Evolutionary conservation across 1,140 invertebrate genomes (phyloP).

Genomic region (Microplitis demolitor): DNA sequence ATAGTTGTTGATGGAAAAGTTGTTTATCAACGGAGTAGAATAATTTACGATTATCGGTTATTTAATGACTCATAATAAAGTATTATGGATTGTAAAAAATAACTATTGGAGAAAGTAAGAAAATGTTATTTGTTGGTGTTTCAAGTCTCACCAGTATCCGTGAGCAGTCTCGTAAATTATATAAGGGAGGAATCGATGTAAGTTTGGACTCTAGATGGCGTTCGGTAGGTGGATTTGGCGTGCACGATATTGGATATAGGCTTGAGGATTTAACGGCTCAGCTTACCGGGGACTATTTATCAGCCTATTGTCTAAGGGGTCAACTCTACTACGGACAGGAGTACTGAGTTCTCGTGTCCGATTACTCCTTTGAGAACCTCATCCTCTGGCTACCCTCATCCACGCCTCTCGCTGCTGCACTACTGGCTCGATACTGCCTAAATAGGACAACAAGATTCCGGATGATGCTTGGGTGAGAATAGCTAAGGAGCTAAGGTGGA

Average conservation of each 20-base stretch:
- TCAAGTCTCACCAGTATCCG: background rate
- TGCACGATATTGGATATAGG: slow-evolving; percentile 7
- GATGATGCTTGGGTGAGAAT: background rate
- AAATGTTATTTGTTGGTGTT: too few species aligned
- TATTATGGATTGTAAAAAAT: too few species aligned
- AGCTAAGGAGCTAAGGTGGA: background rate
- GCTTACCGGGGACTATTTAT: slow-evolving; percentile 48
- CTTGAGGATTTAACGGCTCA: slow-evolving; percentile 39
- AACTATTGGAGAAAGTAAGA: too few species aligned
- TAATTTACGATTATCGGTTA: too few species aligned
- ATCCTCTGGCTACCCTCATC: too few species aligned
- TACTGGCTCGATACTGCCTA: too few species aligned
- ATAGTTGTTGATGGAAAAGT: too few species aligned
- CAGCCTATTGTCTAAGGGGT: slow-evolving; percentile 42
- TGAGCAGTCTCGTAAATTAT: slow-evolving; percentile 41
- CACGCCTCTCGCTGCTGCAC: too few species aligned
- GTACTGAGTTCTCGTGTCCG: background rate
- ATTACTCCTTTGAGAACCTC: slow-evolving; percentile 4
- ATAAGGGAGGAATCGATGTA: slow-evolving; percentile 38
- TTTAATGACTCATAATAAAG: too few species aligned
- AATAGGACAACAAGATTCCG: too few species aligned
- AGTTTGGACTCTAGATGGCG: slow-evolving; percentile 29
- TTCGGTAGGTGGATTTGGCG: background rate
- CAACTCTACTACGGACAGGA: background rate
- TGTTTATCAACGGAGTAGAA: too few species aligned